phyloP scores from a whole-genome alignment of 2,113 vertebrate genomes.

The Apodemus sylvaticus region DNA sequence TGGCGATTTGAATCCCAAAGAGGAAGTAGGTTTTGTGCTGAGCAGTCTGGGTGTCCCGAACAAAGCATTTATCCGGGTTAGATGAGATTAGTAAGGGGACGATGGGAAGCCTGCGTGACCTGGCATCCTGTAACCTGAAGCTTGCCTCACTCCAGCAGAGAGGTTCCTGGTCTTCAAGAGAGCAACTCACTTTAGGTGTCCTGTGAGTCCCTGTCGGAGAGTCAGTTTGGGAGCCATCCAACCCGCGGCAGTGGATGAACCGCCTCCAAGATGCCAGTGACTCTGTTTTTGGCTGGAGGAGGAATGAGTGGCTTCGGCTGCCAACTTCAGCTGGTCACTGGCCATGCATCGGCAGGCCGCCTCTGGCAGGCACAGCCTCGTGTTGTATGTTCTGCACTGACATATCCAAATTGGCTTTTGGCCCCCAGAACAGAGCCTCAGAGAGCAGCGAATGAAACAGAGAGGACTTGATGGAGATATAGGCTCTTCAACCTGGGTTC shows the following conservation, averaged over 20 bases:
- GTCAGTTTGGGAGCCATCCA: neutral
- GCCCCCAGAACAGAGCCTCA: neutral
- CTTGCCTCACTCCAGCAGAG: neutral
- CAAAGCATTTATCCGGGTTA: conserved; percentile 38
- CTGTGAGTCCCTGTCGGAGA: neutral
- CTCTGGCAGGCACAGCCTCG: conserved; percentile 34
- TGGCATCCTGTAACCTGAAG: neutral
- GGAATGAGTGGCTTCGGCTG: neutral
- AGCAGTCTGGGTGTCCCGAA: neutral
- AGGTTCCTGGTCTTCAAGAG: neutral
- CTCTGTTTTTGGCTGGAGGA: conserved; percentile 27
- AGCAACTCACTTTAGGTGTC: neutral
- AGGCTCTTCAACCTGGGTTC: neutral
- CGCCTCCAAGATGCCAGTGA: conserved; percentile 29
- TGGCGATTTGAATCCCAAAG: neutral
- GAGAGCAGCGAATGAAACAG: neutral
- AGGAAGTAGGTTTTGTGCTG: neutral
- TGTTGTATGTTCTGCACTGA: neutral
- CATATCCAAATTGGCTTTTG: neutral
- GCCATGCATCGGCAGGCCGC: conserved; percentile 30
- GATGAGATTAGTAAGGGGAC: conserved; percentile 44
- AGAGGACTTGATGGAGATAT: neutral
- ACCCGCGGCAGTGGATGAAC: neutral
- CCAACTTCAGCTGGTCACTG: conserved; percentile 17
- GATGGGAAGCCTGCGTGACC: neutral